phyloP scores from a whole-genome alignment of 2,888 invertebrate species.

The Cryptus viduatorius region DNA sequence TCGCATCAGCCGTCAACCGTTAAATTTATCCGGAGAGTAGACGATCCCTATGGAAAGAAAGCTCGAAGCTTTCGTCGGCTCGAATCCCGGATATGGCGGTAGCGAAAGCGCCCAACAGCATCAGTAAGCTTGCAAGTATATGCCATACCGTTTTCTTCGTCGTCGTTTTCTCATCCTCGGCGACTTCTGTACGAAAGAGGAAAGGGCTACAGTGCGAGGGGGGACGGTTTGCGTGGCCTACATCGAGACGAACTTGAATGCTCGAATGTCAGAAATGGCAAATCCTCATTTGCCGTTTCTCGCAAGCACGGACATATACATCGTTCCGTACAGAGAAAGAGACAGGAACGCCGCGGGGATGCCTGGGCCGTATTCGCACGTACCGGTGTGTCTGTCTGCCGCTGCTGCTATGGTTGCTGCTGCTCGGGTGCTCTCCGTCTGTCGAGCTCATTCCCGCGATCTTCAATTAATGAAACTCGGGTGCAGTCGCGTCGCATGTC shows the following conservation, averaged over 20 bases:
- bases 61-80: conserved; percentile 63
- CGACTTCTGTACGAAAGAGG: conserved; percentile 57
- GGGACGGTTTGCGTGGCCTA: conserved; percentile 79
- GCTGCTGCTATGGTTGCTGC: conserved; percentile 72
- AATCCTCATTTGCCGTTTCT: conserved; percentile 83
- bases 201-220: conserved; percentile 61
- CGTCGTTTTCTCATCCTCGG: conserved; percentile 49
- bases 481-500: conserved; percentile 85
- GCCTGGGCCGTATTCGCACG: conserved; percentile 67
- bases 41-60: conserved; percentile 79
- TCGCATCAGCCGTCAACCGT: conserved; percentile 79
- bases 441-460: conserved; percentile 84
- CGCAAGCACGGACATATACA: conserved; percentile 75
- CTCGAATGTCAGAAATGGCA: conserved; percentile 83
- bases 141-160: conserved; percentile 39
- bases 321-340: conserved; percentile 69
- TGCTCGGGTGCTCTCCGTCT: conserved; percentile 77
- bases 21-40: conserved; percentile 79
- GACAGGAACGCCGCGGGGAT: conserved; percentile 66
- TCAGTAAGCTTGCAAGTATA: conserved; percentile 47
- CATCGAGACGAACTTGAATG: conserved; percentile 83
- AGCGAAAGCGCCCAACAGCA: conserved; percentile 44
- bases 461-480: conserved; percentile 85
- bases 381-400: conserved; percentile 61
- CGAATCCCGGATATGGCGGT: conserved; percentile 54